Conservation (phyloP, 2,888 invertebrate species). For the Tenodera sinensis region DNA sequence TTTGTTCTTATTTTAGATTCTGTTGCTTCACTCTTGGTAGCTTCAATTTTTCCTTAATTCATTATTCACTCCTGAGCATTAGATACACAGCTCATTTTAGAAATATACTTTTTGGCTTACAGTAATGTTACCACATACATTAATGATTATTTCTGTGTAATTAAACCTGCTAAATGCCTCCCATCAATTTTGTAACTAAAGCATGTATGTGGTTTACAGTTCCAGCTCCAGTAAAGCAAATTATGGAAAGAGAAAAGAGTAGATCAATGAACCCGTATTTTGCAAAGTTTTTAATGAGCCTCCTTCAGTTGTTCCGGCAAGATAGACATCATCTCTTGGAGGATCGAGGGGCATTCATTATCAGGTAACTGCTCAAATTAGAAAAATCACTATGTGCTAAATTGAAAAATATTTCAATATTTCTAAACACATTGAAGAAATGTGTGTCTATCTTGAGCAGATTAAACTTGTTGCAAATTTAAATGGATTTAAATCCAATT, state of each 20-base stretch:
- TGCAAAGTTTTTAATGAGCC: slow-evolving; percentile 80
- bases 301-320: slow-evolving; percentile 79
- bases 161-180: not conserved
- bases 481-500: too few relatives aligned
- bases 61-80: too few relatives aligned
- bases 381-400: not conserved
- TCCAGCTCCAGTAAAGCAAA: not conserved
- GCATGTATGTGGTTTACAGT: not conserved
- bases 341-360: slow-evolving; percentile 91
- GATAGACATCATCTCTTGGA: slow-evolving; percentile 77
- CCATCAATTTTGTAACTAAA: not conserved
- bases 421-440: too few relatives aligned
- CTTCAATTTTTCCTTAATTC: too few relatives aligned
- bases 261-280: slow-evolving; percentile 54
- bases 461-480: too few relatives aligned
- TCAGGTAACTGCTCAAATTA: slow-evolving; percentile 59
- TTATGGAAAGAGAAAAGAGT: not conserved
- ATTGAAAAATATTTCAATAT: too few relatives aligned
- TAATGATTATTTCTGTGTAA: not conserved
- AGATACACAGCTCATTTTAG: too few relatives aligned
- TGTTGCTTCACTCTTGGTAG: too few relatives aligned
- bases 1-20: too few relatives aligned
- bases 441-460: too few relatives aligned
- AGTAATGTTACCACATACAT: not conserved
- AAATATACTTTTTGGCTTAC: too few relatives aligned